phyloP scores from a whole-genome alignment of 2,888 invertebrate genomes.

The Parelbella ahira region DNA sequence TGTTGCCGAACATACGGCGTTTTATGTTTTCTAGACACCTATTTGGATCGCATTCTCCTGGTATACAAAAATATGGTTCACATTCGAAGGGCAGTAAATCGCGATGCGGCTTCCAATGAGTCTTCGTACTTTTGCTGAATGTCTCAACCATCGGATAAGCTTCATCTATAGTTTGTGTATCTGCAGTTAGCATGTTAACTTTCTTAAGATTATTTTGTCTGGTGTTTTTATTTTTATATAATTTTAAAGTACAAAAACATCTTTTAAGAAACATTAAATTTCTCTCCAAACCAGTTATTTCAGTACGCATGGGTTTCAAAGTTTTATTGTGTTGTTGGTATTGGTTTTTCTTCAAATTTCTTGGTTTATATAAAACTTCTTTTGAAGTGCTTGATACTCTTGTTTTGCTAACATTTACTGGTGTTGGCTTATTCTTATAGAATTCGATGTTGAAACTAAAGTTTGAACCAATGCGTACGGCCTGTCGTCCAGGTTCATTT shows the following conservation, averaged over 20 bases:
- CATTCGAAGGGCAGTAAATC: constrained; percentile 31
- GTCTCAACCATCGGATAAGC: background rate
- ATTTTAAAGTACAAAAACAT: constrained; percentile 37
- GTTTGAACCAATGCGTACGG: constrained; percentile 31
- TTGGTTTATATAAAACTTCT: constrained; percentile 25
- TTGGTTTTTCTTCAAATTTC: no score
- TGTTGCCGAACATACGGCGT: constrained; percentile 27
- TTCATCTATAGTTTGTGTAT: constrained; percentile 9
- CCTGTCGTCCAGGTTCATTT: constrained; percentile 23
- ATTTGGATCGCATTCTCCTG: constrained; percentile 31
- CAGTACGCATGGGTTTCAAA: no score
- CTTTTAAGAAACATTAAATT: no score
- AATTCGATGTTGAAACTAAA: constrained; percentile 30
- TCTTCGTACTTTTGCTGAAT: constrained; percentile 7
- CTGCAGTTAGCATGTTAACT: background rate
- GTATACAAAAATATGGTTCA: constrained; percentile 28
- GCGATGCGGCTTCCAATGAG: constrained; percentile 6
- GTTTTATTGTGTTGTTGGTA: no score
- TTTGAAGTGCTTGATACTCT: background rate
- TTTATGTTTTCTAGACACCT: constrained; percentile 38
- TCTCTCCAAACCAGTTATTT: no score
- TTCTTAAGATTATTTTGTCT: constrained; percentile 6
- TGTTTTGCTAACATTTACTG: background rate
- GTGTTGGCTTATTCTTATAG: constrained; percentile 25
- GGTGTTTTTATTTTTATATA: constrained; percentile 21